Base-by-base conservation (phyloP, 2,113 vertebrate genomes). In the Natator depressus region DNA sequence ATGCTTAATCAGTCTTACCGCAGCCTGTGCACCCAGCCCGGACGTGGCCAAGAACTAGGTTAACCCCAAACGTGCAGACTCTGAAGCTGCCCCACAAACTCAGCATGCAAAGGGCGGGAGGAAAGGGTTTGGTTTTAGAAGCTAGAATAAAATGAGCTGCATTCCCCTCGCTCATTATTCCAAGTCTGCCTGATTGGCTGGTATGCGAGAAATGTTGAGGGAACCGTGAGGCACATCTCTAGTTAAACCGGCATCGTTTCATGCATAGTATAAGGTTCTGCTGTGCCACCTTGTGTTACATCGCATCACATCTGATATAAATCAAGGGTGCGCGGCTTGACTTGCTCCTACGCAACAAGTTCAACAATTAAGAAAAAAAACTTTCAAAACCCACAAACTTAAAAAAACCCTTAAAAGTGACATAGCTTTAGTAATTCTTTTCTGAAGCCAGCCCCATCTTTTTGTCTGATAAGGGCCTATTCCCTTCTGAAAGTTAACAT, bases 201-300 rank as follows among this genome's bases (percentile, higher is more conserved):
- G 84, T 2, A 4, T 89, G 87, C 79, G 95, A 95, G 94, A 91
- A 95, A 81, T 0, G 0, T 35, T 19, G 85, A 89, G 90, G 89
- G 92, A 94, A 96, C 75, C 84, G 96, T 46, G 93, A 97, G 93
- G 93, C 91, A 93, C 82, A 94, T 93, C 93, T 96, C 94, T 10
- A 93, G 97, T 93, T 96, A 89, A 90, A 96, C 93, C 79, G 96
- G 96, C 95, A 90, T 95, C 49, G 84, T 91, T 96, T 80, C 17
- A 69, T 16, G 53, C 35, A 42, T 22, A 84, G 93, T 90, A 91
- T 88, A 89, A 98, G 95, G 98, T 97, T 97, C 98, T 55, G 85
- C 97, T 97, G 95, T 98, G 98, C 98, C 98, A 97, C 98, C 98
- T 98, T 97, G 98, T 97, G 98, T 98, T 97, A 96, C 84, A 94